Percentiles rank a stretch among this genome's conserved stretches.
Evolutionary conservation across 2,113 vertebrate species (phyloP).

Genomic region (Percina caprodes): DNA sequence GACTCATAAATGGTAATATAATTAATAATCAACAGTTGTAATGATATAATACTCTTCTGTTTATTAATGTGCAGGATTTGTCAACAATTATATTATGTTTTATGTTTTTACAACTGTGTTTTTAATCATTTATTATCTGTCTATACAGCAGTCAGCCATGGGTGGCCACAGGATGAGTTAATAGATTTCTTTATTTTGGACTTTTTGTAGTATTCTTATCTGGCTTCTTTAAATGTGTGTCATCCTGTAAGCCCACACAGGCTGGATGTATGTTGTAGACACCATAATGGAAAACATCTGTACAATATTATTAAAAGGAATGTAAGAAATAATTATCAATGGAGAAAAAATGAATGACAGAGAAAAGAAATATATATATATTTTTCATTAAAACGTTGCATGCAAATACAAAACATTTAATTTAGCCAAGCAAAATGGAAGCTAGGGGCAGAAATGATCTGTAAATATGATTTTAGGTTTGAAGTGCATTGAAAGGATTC

Average conservation of each 20-base stretch:
- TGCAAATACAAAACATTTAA: conserved; percentile 53
- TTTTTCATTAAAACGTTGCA: conserved; percentile 46
- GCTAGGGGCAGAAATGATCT: background rate
- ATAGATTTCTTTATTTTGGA: too few species aligned
- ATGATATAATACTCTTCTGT: too few species aligned
- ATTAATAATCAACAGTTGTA: too few species aligned
- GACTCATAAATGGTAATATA: too few species aligned
- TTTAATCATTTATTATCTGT: background rate
- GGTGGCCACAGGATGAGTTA: too few species aligned
- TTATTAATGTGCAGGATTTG: too few species aligned
- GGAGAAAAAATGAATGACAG: background rate
- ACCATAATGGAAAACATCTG: background rate
- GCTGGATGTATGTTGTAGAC: background rate
- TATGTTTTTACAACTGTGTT: background rate
- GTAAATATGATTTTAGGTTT: background rate
- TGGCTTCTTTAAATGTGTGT: too few species aligned
- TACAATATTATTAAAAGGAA: background rate
- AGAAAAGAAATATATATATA: conserved; percentile 34
- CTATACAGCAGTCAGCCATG: too few species aligned
- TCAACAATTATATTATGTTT: background rate
- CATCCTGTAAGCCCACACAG: background rate
- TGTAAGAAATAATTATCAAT: background rate
- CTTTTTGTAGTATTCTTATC: too few species aligned
- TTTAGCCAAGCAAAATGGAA: conserved; percentile 12
- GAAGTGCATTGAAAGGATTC: conserved; percentile 6